Percentiles rank a stretch among this genome's conserved stretches.
These are phyloP conservation scores for Excalfactoria chinensis DNA, from an alignment of 2,113 vertebrate species.

Conservation along the genomic window DNA sequence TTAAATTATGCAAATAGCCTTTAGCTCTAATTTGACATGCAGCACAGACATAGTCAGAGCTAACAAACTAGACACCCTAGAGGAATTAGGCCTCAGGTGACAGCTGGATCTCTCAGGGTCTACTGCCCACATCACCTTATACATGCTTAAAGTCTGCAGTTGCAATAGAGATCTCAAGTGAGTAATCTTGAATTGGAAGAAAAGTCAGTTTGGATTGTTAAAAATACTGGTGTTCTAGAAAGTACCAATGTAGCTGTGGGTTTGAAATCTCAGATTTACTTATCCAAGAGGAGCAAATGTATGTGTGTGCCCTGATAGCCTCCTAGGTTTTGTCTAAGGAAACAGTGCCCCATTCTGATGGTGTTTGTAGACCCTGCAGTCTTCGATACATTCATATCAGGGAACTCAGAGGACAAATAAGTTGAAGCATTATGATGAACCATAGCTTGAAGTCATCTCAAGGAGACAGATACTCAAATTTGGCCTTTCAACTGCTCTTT, in stretches of 20 bases:
- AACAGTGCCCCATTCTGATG: not conserved
- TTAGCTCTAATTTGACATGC: conserved; percentile 10
- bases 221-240: not conserved
- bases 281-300: not conserved
- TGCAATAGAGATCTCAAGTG: not conserved
- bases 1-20: not conserved
- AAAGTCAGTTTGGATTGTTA: not conserved
- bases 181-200: not conserved
- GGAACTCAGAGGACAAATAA: not conserved
- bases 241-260: not conserved
- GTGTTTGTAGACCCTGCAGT: not conserved
- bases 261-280: not conserved
- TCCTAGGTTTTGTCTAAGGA: not conserved
- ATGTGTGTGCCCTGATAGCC: not conserved
- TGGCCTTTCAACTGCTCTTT: not conserved
- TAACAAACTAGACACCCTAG: not conserved
- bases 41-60: not conserved
- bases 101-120: not conserved
- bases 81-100: not conserved
- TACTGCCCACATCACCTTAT: not conserved
- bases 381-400: not conserved
- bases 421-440: not conserved
- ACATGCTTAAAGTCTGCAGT: not conserved
- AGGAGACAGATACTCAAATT: not conserved
- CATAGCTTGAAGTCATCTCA: not conserved